Conservation (phyloP, 2,113 vertebrate genomes). For the Cnemophilus loriae region DNA sequence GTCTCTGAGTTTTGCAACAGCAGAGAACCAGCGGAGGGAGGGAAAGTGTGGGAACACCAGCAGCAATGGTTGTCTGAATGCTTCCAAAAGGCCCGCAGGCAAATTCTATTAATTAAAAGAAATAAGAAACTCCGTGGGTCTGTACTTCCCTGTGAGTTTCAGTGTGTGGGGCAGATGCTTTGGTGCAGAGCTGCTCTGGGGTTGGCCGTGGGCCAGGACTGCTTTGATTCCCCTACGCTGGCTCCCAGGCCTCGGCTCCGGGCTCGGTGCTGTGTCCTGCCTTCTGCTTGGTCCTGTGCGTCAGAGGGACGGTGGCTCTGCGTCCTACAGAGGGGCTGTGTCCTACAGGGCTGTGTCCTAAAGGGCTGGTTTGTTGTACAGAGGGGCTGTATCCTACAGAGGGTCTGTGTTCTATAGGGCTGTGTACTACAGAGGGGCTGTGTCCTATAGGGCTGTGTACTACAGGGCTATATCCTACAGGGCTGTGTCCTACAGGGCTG, state of each 20-base stretch:
- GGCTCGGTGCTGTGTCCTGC: neutral
- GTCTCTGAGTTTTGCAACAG: neutral
- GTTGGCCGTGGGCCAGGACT: neutral
- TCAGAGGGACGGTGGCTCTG: accelerated
- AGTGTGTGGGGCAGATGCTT: neutral
- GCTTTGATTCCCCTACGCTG: accelerated
- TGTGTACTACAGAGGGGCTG: too few species aligned
- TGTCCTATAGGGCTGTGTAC: neutral
- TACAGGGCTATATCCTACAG: neutral
- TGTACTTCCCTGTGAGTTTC: neutral
- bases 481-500: neutral
- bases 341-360: accelerated
- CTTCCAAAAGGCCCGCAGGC: neutral
- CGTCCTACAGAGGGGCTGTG: neutral
- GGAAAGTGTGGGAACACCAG: conserved; percentile 31
- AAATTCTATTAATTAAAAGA: neutral
- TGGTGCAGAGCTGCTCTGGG: neutral
- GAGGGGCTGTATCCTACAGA: neutral
- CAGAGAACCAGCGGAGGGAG: neutral
- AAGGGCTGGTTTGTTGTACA: too few species aligned
- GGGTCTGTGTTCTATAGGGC: neutral
- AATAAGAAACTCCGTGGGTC: neutral
- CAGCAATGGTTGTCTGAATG: neutral
- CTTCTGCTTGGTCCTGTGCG: neutral
- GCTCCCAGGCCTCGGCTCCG: accelerated